phyloP scores from a whole-genome alignment of 2,113 vertebrate species.

The Cinclus cinclus region DNA sequence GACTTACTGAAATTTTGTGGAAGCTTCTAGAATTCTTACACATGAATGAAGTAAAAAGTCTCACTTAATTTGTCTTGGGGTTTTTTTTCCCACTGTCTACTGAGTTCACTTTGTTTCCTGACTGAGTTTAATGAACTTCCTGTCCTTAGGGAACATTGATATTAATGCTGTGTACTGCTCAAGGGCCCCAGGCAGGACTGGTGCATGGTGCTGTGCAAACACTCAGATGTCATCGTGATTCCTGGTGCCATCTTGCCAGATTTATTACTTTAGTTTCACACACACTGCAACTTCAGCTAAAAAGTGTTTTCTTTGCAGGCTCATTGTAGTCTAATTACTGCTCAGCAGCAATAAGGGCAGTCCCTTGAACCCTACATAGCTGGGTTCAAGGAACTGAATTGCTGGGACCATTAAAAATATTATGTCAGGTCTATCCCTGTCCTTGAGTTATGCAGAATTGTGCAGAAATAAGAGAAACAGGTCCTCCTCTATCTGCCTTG shows the following conservation, averaged over 20 bases:
- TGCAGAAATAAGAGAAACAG: background rate
- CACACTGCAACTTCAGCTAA: background rate
- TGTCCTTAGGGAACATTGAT: background rate
- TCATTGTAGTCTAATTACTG: accelerated
- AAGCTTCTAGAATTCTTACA: background rate
- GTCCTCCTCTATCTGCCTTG: background rate
- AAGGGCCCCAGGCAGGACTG: background rate
- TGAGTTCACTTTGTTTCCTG: background rate
- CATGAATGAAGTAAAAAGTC: background rate
- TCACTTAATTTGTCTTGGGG: slow-evolving; percentile 11
- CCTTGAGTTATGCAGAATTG: background rate
- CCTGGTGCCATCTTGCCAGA: background rate
- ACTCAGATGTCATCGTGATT: background rate
- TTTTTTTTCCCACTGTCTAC: background rate
- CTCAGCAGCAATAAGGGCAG: background rate
- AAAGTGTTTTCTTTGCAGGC: background rate
- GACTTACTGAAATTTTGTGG: background rate
- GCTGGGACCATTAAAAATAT: background rate
- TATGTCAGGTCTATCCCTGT: background rate
- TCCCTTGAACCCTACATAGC: background rate
- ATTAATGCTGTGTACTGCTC: background rate
- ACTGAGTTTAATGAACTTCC: slow-evolving; percentile 20
- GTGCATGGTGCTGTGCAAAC: background rate
- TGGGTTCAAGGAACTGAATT: background rate
- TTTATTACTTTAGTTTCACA: background rate